Evolutionary conservation across 2,888 invertebrate species (phyloP).

Genomic region (Apodemia duryi): DNA sequence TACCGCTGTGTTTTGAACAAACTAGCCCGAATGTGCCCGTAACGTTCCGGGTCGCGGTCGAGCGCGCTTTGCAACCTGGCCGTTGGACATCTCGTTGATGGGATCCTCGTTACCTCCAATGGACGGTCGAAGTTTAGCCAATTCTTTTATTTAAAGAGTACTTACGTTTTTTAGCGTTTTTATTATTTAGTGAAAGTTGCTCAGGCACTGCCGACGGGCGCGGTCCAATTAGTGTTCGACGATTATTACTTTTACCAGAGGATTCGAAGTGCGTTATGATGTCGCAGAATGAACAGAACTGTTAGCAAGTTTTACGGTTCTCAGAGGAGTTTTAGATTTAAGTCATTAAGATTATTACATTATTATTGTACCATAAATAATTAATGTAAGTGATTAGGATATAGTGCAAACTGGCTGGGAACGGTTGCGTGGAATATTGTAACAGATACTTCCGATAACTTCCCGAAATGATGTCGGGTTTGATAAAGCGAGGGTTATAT

Average conservation of each 20-base stretch:
- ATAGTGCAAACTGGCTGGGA: constrained; percentile 78
- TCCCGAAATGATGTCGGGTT: constrained; percentile 35
- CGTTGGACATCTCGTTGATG: constrained; percentile 37
- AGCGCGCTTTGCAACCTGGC: constrained; percentile 33
- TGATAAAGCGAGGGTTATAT: constrained; percentile 20
- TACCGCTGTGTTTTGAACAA: constrained; percentile 39
- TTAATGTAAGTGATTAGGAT: constrained; percentile 54
- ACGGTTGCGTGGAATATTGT: constrained; percentile 53
- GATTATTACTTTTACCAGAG: constrained; percentile 51
- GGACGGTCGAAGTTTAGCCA: constrained; percentile 64
- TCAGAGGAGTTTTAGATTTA: constrained; percentile 64
- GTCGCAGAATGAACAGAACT: constrained; percentile 42
- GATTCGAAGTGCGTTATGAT: constrained; percentile 48
- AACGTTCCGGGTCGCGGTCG: constrained; percentile 35
- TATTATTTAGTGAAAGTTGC: constrained; percentile 75
- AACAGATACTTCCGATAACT: constrained; percentile 16
- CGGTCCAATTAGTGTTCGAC: constrained; percentile 72
- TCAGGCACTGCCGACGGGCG: constrained; percentile 73
- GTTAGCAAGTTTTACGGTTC: constrained; percentile 52
- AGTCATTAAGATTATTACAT: constrained; percentile 69
- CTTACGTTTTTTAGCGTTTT: constrained; percentile 72
- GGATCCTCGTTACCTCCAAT: constrained; percentile 50
- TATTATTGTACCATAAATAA: constrained; percentile 67
- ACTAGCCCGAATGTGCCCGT: constrained; percentile 31
- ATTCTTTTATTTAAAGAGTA: constrained; percentile 68